Conservation (phyloP, 2,113 vertebrate species). For the Pterocles burchelli region DNA sequence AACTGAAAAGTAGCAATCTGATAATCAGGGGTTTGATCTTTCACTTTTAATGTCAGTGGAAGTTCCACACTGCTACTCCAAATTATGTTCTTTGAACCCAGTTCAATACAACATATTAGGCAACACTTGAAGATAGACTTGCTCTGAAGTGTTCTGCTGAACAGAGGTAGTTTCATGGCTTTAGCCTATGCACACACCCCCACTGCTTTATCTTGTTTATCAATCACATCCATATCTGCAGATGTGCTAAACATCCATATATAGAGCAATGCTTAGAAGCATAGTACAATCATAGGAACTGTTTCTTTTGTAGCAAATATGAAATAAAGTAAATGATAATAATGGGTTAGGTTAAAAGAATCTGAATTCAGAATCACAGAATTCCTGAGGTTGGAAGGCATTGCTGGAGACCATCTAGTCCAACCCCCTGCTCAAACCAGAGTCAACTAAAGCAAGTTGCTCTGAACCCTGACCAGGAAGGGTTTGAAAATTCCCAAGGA, state of each 20-base stretch:
- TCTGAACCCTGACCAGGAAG: background rate
- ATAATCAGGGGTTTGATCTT: background rate
- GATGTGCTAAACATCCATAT: background rate
- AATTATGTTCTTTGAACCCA: background rate
- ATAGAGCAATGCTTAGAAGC: background rate
- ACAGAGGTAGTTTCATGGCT: background rate
- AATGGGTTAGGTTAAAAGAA: background rate
- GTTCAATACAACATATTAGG: background rate
- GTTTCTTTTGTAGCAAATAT: background rate
- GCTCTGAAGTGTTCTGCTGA: background rate
- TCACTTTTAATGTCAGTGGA: background rate
- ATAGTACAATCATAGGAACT: background rate
- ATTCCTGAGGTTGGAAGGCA: background rate
- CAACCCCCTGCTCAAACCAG: background rate
- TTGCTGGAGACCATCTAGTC: background rate
- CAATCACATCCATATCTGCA: background rate
- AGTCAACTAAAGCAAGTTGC: background rate
- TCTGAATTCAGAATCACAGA: background rate
- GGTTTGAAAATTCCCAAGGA: background rate
- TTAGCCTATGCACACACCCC: accelerated
- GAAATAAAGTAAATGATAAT: background rate
- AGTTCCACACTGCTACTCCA: background rate
- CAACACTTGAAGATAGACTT: background rate
- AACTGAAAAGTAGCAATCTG: background rate
- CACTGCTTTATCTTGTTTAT: background rate